Conservation (phyloP, 2,113 vertebrate species). For the Entomyzon cyanotis region DNA sequence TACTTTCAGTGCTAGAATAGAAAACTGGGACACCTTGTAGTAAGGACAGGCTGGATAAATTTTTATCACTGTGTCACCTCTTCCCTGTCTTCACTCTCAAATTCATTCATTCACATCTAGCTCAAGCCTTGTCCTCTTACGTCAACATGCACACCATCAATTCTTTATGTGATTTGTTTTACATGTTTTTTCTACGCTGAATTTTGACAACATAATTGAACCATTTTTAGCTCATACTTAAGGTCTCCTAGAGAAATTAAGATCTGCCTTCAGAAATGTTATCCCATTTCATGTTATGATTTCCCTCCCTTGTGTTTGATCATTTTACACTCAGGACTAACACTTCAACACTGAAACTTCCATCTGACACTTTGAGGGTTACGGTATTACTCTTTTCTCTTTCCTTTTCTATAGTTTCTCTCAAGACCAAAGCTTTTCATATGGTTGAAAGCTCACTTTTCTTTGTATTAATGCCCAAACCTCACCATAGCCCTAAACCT, state of each 20-base stretch:
- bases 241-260: not conserved
- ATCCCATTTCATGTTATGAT: not conserved
- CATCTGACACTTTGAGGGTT: not conserved
- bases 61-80: constrained; percentile 5
- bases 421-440: not conserved
- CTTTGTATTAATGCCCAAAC: not conserved
- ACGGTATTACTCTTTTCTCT: not conserved
- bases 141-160: not conserved
- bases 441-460: not conserved
- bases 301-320: not conserved
- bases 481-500: not conserved
- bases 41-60: constrained; percentile 40
- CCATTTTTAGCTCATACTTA: not conserved
- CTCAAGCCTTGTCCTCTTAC: not conserved
- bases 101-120: constrained; percentile 23
- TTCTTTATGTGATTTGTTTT: not conserved
- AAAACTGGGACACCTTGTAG: constrained; percentile 35
- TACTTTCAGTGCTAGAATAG: not conserved
- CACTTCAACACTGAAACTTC: not conserved
- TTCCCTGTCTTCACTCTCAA: not conserved
- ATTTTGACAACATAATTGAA: not conserved
- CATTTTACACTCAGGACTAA: not conserved
- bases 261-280: not conserved
- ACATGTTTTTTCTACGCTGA: not conserved
- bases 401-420: not conserved